These are phyloP conservation scores for Cheilosia urbana DNA, from an alignment of 2,888 invertebrate genomes.

Conservation along the genomic window DNA sequence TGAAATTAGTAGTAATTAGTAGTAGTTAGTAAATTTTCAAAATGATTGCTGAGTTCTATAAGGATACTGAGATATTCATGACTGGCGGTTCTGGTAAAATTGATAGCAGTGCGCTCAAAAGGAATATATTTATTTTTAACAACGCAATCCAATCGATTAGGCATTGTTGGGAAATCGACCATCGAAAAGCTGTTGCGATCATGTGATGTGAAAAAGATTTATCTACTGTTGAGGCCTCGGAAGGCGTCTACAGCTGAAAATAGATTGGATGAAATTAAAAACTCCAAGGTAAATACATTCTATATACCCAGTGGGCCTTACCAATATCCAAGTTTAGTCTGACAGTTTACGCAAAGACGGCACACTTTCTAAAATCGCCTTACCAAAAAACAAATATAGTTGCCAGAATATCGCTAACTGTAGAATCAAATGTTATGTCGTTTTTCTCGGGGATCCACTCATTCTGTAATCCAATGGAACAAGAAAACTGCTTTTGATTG, in stretches of 20 bases:
- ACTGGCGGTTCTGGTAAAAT: slow-evolving; percentile 90
- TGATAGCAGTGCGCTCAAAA: background rate
- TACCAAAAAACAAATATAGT: too few relatives aligned
- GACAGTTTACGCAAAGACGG: too few relatives aligned
- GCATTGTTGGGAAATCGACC: slow-evolving; percentile 95
- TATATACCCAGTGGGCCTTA: too few relatives aligned
- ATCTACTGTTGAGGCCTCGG: slow-evolving; percentile 90
- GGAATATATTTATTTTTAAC: background rate
- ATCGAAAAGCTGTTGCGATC: slow-evolving; percentile 94
- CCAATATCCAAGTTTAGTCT: too few relatives aligned
- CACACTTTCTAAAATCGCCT: too few relatives aligned
- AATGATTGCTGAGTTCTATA: slow-evolving; percentile 87
- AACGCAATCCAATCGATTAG: slow-evolving; percentile 82
- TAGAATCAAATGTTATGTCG: too few relatives aligned
- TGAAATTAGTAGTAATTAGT: too few relatives aligned
- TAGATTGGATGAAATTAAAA: slow-evolving; percentile 86
- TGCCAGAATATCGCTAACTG: too few relatives aligned
- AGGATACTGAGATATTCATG: slow-evolving; percentile 89
- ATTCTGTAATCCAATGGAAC: too few relatives aligned
- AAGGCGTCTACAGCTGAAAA: slow-evolving; percentile 87
- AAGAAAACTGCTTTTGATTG: too few relatives aligned
- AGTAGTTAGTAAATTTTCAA: too few relatives aligned
- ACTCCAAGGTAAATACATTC: slow-evolving; percentile 77
- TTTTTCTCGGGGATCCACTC: too few relatives aligned
- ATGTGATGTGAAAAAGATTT: slow-evolving; percentile 90